Evolutionary conservation across 2,888 invertebrate genomes (phyloP), one percentile per base, ranked within the genome.

Genomic region (Aporophyla lueneburgensis): DNA sequence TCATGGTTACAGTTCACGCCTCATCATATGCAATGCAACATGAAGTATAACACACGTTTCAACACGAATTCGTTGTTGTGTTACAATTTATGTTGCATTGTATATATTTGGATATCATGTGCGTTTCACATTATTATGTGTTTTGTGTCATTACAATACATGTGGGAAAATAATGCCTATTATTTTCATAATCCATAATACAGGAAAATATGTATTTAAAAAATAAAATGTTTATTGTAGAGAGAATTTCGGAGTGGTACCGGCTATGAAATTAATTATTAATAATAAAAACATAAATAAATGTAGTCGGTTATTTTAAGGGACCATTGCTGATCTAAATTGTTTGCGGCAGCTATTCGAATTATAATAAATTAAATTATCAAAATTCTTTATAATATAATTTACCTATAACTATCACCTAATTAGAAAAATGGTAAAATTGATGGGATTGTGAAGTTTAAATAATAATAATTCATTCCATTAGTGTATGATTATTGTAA

Each of bases 241-340:
- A 54, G 9, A 49, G 0, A 51, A 27, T 62, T 58, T 61, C 2
- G 19, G 40, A 80, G 19, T 6, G 4, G 21, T 63, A 43, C n/a
- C 27, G 33, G 33, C 40, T 74, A 16, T 56, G 61, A 0, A 27
- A 51, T 56, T 49, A 46, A 65, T 21, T 58, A 69, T 63, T 61
- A 59, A 58, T 78, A 56, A 21, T 62, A n/a, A 27, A 58, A 71
- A n/a, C n/a, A 56, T 33, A 71, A 73, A 80, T 76, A 43, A 53
- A 46, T 79, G 33, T 85, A 86, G 82, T 83, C 76, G 10, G 68
- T 84, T 68, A 83, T 74, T 66, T 85, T 89, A 89, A 88, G 89
- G 89, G 89, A 89, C 89, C 89, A 89, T 89, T 80, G 89, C 84
- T 86, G 78, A 81, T 49, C 27, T 79, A 71, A 81, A 81, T 87